Conservation (phyloP, 2,888 invertebrate genomes). For the Mimas tiliae region DNA sequence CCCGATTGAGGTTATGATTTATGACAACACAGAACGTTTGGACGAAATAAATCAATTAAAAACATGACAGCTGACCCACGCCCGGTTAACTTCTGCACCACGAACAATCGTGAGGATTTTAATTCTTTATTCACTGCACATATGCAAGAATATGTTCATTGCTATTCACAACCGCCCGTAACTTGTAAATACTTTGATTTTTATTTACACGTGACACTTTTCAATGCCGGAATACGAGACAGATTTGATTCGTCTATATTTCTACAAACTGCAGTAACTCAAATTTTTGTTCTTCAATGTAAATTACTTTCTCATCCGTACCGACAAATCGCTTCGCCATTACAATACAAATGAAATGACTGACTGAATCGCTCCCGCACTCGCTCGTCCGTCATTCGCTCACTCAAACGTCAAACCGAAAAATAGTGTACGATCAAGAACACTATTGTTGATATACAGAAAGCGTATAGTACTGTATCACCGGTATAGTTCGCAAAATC, state of each 20-base stretch:
- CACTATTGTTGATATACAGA: conserved; percentile 39
- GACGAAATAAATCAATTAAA: conserved; percentile 52
- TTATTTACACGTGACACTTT: conserved; percentile 29
- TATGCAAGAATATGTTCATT: conserved; percentile 61
- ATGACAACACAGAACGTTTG: conserved; percentile 68
- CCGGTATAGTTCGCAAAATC: conserved; percentile 44
- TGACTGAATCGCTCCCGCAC: conserved; percentile 30
- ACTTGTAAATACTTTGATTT: conserved; percentile 30
- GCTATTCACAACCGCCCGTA: conserved; percentile 47
- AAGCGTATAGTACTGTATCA: conserved; percentile 45
- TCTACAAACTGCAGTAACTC: conserved; percentile 3
- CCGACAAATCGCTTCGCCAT: conserved; percentile 57
- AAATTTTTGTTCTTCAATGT: conserved; percentile 26
- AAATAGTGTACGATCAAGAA: conserved; percentile 36
- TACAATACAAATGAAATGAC: conserved; percentile 42
- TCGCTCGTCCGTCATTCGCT: conserved; percentile 51
- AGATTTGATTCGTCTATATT: conserved; percentile 17
- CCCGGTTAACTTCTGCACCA: conserved; percentile 45
- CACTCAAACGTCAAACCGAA: conserved; percentile 39
- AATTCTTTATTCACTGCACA: conserved; percentile 62
- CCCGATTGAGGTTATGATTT: conserved; percentile 75
- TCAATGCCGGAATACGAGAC: conserved; percentile 24
- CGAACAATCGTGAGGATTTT: conserved; percentile 40
- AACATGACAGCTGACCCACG: conserved; percentile 51
- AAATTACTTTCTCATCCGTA: conserved; percentile 40